phyloP scores from a whole-genome alignment of 2,888 invertebrate species.

The Trissolcus japonicus region DNA sequence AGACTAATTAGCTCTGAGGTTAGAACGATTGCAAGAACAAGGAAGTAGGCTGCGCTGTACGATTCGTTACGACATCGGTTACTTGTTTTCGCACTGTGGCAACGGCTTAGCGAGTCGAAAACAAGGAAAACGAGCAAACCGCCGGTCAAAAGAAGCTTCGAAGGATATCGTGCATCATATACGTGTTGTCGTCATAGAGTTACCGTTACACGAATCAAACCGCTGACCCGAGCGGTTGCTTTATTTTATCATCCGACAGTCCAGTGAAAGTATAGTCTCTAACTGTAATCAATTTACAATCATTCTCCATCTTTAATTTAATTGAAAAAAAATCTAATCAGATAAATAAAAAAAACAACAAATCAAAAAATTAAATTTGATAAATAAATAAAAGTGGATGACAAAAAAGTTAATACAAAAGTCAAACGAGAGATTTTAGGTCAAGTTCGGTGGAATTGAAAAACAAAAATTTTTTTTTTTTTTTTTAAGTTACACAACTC shows the following conservation, averaged over 20 bases:
- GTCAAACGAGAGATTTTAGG: too few relatives aligned
- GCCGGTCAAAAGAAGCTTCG: slow-evolving; percentile 22
- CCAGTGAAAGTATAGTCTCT: slow-evolving; percentile 44
- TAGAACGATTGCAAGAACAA: slow-evolving; percentile 53
- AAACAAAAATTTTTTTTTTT: too few relatives aligned
- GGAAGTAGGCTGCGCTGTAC: slow-evolving; percentile 52
- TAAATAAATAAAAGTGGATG: too few relatives aligned
- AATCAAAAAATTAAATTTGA: too few relatives aligned
- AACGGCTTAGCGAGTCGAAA: slow-evolving; percentile 27
- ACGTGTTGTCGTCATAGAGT: slow-evolving; percentile 52
- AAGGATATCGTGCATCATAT: slow-evolving; percentile 46
- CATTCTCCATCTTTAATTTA: slow-evolving; percentile 18
- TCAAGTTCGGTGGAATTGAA: too few relatives aligned
- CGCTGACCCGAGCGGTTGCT: slow-evolving; percentile 14
- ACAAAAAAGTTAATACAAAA: too few relatives aligned
- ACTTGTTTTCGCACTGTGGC: slow-evolving; percentile 38
- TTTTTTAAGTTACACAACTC: too few relatives aligned
- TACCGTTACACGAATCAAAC: slow-evolving; percentile 50
- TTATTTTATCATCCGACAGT: slow-evolving; percentile 1
- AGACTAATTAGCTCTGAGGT: slow-evolving; percentile 54
- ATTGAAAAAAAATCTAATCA: not conserved
- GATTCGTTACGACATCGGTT: slow-evolving; percentile 57
- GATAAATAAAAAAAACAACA: too few relatives aligned
- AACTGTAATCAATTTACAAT: slow-evolving; percentile 6
- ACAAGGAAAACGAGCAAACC: slow-evolving; percentile 33